phyloP scores from a whole-genome alignment of 35 echinoderm and acorn worm species.

The Apostichopus californicus region DNA sequence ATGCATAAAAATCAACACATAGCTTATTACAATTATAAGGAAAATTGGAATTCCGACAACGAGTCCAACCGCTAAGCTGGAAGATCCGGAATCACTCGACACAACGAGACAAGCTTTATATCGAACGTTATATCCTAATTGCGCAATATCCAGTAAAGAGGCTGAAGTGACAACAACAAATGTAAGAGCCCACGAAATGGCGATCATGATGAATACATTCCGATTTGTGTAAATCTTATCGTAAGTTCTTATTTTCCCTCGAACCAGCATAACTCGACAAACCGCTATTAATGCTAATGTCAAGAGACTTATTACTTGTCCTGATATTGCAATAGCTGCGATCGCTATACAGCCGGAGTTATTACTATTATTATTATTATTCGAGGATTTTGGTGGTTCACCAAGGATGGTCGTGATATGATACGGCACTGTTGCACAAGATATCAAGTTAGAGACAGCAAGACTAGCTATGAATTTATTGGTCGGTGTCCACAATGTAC shows the following conservation, averaged over 20 bases:
- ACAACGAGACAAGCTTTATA: slow-evolving; percentile 3
- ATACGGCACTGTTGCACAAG: slow-evolving; percentile 18
- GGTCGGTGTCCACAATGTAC: slow-evolving; percentile 55
- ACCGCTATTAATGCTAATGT: background rate
- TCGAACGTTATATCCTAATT: background rate
- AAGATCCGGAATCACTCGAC: background rate
- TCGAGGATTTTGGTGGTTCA: background rate
- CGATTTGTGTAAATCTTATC: background rate
- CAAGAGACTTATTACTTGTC: background rate
- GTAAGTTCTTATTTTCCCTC: background rate
- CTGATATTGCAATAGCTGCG: background rate
- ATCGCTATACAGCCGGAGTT: background rate
- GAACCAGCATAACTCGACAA: background rate
- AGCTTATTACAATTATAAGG: background rate
- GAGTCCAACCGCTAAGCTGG: background rate
- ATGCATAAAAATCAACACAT: background rate
- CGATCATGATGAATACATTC: background rate
- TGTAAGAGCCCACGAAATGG: background rate
- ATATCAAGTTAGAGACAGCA: slow-evolving; percentile 49
- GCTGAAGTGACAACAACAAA: background rate
- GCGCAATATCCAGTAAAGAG: background rate
- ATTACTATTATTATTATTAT: background rate
- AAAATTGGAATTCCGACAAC: background rate
- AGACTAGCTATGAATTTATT: slow-evolving; percentile 69
- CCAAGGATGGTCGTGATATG: slow-evolving; percentile 27